A percentile compares a stretch with the other conserved stretches of the same genome.
These are phyloP conservation scores for Ichneumoninae sp. DNA, from an alignment of 2,888 invertebrate genomes.

Conservation along the genomic window DNA sequence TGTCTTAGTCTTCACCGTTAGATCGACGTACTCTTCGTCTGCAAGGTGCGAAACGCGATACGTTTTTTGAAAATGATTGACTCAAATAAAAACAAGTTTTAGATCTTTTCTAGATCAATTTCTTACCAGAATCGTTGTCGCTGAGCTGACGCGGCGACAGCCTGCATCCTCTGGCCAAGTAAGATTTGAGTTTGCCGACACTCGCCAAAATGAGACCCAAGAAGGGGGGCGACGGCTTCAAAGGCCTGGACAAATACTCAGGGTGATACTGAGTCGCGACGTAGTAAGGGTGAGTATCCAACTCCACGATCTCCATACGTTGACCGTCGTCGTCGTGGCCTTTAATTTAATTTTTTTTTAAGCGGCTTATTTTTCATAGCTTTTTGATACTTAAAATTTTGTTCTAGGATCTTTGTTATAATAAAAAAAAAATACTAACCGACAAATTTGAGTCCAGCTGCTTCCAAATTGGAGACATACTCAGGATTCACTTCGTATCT, in stretches of 20 bases:
- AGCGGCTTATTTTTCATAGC: neutral
- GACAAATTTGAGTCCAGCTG: constrained; percentile 94
- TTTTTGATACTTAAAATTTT: neutral
- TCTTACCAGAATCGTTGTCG: constrained; percentile 89
- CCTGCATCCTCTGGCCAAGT: constrained; percentile 90
- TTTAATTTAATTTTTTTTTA: constrained; percentile 66
- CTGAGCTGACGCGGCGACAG: constrained; percentile 91
- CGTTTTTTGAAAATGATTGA: constrained; percentile 48
- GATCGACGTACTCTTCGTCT: constrained; percentile 71
- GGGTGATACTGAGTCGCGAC: constrained; percentile 99
- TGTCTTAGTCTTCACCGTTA: constrained; percentile 43
- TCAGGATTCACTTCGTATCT: constrained; percentile 98
- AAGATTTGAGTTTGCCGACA: constrained; percentile 91
- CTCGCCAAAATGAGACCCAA: constrained; percentile 97
- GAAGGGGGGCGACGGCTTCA: constrained; percentile 97
- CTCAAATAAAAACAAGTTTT: neutral
- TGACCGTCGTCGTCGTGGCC: constrained; percentile 91
- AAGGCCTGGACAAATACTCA: constrained; percentile 96
- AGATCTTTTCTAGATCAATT: neutral
- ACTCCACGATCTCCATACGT: constrained; percentile 97
- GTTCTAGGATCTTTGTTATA: constrained; percentile 10
- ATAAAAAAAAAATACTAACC: constrained; percentile 84
- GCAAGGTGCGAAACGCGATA: constrained; percentile 14
- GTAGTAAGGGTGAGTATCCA: constrained; percentile 95
- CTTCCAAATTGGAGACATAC: constrained; percentile 91